Base-by-base conservation (phyloP, 2,888 invertebrate genomes). In the Hemaris fuciformis region DNA sequence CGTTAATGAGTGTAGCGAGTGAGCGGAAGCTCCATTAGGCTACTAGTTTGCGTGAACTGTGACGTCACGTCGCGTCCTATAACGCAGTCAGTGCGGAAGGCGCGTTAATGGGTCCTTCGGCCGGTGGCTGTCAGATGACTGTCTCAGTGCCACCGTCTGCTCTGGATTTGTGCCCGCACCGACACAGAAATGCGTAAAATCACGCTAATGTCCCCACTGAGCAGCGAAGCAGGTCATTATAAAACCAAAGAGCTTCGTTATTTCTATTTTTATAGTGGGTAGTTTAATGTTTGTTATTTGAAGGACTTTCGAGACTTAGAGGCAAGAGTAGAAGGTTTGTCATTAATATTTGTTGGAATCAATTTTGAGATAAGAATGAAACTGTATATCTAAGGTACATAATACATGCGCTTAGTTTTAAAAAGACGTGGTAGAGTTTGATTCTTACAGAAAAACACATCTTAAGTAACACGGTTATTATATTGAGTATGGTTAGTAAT, bases 101-200 rank as follows among this genome's bases (percentile, higher is more conserved):
- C 76, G 71, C 80, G 80, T 83, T 89, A 89, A 89, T 89, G 88
- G 89, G 72, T 75, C 74, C 73, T 77, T 75, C 74, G 73, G 73
- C 70, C 71, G 75, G 80, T 78, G 81, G 79, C 84, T 87, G 89
- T 88, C 89, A 81, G 89, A 87, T 89, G 82, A 89, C 75, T 88
- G 89, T 88, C 88, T 70, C 69, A 66, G 69, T 68, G 70, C 74
- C 69, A 71, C 59, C 68, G 67, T 70, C 67, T 67, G 65, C 25
- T 68, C 67, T 70, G 72, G 79, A 81, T 80, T 80, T 78, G 69
- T 72, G 65, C 63, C 63, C 66, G 69, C 62, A 57, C 46, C 60
- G 53, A 60, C 61, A 63, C 56, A 62, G 59, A 60, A 72, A 79
- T 59, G 61, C 58, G 59, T 64, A 66, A 42, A 38, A 34, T 60